Evolutionary conservation across 2,888 invertebrate genomes (phyloP), one percentile per base, ranked within the genome.

Genomic region (Petrolisthes cinctipes): DNA sequence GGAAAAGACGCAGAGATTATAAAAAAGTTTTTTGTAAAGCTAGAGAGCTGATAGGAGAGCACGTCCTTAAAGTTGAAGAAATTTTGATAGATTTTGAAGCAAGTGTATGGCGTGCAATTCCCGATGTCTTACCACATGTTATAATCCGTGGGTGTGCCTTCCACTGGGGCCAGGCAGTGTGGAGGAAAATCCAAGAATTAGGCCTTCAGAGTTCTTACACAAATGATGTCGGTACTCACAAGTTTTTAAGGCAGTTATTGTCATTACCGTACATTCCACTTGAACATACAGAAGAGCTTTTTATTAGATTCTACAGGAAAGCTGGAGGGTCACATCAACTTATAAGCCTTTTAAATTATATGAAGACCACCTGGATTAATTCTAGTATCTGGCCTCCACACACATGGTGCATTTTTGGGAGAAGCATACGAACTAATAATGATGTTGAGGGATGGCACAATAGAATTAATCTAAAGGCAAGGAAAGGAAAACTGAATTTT

Each of bases 381-480:
- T 82, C 82, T 61, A 37, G 9, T 11, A 82, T 57, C 17, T 7
- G 82, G 82, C 66, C 61, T 53, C 75, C 83, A 20, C 9, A n/a
- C 17, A n/a, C 73, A 51, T 83, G 83, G 83, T 83, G 83, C 37
- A 75, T 83, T 9, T 83, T 71, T 56, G 83, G 75, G 4, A 5
- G 82, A 75, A 75, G 83, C 56, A 75, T 83, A 53, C 73, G 75
- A n/a, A 78, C 84, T 37, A 78, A 84, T 17, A 84, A 84, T 66
- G 84, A 84, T 78, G 84, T 78, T 23, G 85, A 79, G 66, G 61
- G 85, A 9, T 85, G 85, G 79, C 66, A 85, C 53, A 23, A 79
- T 23, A 5, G 76, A n/a, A 14, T 84, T 7, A 84, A 78, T 66
- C 7, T 56, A 9, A 56, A 84, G 37, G 78, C 84, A 5, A 4